A percentile compares a stretch with the other conserved stretches of the same genome.
Evolutionary conservation across 2,888 invertebrate genomes (phyloP).

Genomic region (Carterocephalus palaemon): DNA sequence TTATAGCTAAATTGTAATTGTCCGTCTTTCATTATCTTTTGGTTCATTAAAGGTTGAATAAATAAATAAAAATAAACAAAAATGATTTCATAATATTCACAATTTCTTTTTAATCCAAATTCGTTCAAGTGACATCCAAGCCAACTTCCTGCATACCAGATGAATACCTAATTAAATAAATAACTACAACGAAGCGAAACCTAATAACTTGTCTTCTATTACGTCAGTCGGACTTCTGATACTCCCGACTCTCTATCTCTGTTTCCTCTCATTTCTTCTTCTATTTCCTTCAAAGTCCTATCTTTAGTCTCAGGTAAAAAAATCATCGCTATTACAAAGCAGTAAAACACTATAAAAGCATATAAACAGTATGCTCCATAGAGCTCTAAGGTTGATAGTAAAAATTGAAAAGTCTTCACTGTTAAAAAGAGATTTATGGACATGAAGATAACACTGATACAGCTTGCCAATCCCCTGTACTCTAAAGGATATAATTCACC

Average conservation of each 20-base stretch:
- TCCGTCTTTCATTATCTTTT: too few species aligned
- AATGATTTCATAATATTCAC: too few species aligned
- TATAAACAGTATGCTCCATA: conserved; percentile 73
- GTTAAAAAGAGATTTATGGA: conserved; percentile 74
- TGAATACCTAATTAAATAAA: neutral
- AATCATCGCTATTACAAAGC: conserved; percentile 74
- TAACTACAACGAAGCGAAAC: neutral
- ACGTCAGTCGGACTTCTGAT: too few species aligned
- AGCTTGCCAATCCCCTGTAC: conserved; percentile 75
- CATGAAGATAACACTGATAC: conserved; percentile 70
- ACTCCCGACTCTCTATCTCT: too few species aligned
- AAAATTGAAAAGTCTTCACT: conserved; percentile 74
- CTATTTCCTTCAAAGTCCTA: conserved; percentile 81
- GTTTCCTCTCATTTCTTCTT: conserved; percentile 59
- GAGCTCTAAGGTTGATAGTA: conserved; percentile 60
- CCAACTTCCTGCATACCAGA: neutral
- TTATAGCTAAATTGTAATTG: too few species aligned
- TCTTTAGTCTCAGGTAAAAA: conserved; percentile 82
- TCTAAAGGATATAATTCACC: conserved; percentile 80
- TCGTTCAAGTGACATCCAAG: neutral
- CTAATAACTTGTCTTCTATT: neutral
- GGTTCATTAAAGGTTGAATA: too few species aligned
- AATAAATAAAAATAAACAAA: too few species aligned
- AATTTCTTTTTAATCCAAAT: neutral
- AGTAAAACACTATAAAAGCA: conserved; percentile 64